Evolutionary conservation across 2,113 vertebrate species (phyloP).

Genomic region (Syrmaticus mikado): DNA sequence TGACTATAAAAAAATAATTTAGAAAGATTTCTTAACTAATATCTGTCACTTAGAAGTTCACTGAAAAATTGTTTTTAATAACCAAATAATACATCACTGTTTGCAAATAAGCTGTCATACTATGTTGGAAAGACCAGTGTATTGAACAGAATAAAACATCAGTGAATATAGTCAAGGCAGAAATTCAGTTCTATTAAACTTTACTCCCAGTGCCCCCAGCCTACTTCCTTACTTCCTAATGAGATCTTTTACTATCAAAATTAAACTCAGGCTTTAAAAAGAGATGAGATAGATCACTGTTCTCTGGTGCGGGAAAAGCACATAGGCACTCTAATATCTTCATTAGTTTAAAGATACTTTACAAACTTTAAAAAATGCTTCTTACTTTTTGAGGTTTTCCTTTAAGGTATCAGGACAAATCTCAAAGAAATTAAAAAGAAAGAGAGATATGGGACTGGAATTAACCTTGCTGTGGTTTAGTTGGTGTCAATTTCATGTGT

Average conservation of each 20-base stretch:
- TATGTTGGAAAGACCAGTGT: background rate
- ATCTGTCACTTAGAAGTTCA: constrained; percentile 48
- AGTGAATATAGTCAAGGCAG: background rate
- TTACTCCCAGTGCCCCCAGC: background rate
- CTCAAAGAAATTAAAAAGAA: background rate
- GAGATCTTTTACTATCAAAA: background rate
- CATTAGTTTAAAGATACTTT: background rate
- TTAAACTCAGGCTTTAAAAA: background rate
- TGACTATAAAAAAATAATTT: constrained; percentile 72
- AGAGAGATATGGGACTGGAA: background rate
- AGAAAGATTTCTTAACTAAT: constrained; percentile 53
- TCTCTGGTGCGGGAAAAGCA: background rate
- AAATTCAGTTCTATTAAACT: background rate
- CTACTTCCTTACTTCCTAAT: background rate
- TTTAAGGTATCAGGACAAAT: background rate
- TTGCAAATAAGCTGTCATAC: background rate
- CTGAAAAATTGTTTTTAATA: background rate
- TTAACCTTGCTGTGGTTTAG: background rate
- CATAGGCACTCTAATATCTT: background rate
- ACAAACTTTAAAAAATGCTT: background rate
- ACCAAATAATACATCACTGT: background rate
- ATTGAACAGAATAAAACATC: background rate
- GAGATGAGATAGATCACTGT: background rate
- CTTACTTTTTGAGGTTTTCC: background rate
- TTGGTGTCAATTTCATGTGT: background rate